Evolutionary conservation across 1,140 invertebrate species (phyloP).

Genomic region (Ceratina japonica): DNA sequence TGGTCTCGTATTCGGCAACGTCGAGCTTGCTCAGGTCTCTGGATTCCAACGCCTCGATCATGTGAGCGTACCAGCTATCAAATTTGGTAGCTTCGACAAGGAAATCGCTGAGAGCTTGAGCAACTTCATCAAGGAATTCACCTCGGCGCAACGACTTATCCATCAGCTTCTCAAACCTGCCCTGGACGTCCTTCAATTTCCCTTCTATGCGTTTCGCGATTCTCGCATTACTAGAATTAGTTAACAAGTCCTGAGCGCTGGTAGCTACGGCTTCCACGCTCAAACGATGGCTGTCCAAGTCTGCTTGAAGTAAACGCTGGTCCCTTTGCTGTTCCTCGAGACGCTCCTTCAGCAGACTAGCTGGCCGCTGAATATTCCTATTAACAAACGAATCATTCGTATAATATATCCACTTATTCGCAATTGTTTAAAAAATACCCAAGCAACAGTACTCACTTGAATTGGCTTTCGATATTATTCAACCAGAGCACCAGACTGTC

Average conservation of each 20-base stretch:
- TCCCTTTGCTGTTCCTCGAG: constrained; percentile 94
- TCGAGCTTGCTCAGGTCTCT: constrained; percentile 85
- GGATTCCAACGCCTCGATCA: constrained; percentile 88
- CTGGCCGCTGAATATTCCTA: constrained; percentile 87
- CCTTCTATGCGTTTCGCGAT: constrained; percentile 94
- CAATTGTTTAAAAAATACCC: background rate
- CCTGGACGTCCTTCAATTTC: constrained; percentile 91
- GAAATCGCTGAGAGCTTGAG: constrained; percentile 86
- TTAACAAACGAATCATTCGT: background rate
- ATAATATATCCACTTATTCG: background rate
- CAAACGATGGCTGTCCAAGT: constrained; percentile 91
- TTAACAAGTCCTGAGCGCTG: constrained; percentile 88
- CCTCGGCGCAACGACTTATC: constrained; percentile 89
- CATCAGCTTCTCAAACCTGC: constrained; percentile 90
- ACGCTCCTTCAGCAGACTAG: constrained; percentile 92
- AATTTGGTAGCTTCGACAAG: constrained; percentile 84
- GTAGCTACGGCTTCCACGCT: constrained; percentile 91
- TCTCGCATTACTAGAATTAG: constrained; percentile 89
- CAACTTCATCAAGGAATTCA: constrained; percentile 91
- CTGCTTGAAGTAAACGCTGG: constrained; percentile 88
- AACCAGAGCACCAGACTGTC: constrained; percentile 93
- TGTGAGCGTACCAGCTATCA: constrained; percentile 85
- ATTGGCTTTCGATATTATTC: constrained; percentile 89
- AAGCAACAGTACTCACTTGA: constrained; percentile 82
- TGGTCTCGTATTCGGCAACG: constrained; percentile 84